These are phyloP conservation scores for Xyrichtys novacula DNA, from an alignment of 2,797 vertebrate genomes.

Conservation along the genomic window DNA sequence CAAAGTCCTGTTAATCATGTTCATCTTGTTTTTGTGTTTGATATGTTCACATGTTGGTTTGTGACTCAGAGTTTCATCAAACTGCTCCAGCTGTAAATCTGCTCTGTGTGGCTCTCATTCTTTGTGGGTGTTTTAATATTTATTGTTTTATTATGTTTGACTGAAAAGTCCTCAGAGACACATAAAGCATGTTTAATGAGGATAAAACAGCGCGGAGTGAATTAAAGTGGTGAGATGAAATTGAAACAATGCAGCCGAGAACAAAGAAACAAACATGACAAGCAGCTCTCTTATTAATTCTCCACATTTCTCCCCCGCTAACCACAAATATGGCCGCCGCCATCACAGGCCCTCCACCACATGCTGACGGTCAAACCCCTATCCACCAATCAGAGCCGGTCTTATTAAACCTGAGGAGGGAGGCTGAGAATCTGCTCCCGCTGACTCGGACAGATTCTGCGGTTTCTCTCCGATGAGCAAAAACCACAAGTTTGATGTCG, in stretches of 20 bases:
- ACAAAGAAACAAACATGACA: conserved; percentile 40
- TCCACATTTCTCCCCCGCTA: conserved; percentile 41
- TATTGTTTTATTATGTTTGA: conserved; percentile 19
- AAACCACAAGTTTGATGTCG: background rate
- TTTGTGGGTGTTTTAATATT: conserved; percentile 42
- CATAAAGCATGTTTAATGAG: conserved; percentile 12
- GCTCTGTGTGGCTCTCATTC: conserved; percentile 26
- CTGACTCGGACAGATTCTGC: conserved; percentile 15
- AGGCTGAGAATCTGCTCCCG: conserved; percentile 4
- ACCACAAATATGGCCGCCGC: conserved; percentile 53
- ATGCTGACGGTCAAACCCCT: background rate
- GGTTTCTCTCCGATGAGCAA: conserved; percentile 1
- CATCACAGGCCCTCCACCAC: background rate
- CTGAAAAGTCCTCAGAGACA: conserved; percentile 15
- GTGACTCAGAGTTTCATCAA: conserved; percentile 43
- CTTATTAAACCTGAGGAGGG: conserved; percentile 10
- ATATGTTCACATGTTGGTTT: conserved; percentile 33
- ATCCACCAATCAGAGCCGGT: background rate
- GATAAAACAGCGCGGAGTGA: conserved; percentile 7
- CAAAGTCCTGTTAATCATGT: background rate
- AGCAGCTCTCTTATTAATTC: conserved; percentile 48
- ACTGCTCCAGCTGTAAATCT: conserved; percentile 35
- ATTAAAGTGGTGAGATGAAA: conserved; percentile 21
- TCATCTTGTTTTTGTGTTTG: background rate
- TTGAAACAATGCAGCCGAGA: conserved; percentile 11